Conservation (phyloP, 30 jellyfish, hydroid and myxozoan genomes). For the Rhopilema esculentum region DNA sequence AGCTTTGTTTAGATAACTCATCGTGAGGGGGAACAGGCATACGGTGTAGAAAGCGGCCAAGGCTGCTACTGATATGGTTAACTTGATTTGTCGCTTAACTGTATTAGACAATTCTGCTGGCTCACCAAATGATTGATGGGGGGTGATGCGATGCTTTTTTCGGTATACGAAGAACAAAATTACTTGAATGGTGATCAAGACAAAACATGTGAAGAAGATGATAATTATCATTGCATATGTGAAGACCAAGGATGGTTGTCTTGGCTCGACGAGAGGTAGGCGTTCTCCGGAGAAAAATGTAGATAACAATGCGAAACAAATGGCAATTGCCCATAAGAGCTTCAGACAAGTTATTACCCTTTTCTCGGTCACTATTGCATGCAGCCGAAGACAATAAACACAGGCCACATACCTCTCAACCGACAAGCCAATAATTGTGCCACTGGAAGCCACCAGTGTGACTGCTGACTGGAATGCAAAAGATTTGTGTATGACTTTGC, state of each 20-base stretch:
- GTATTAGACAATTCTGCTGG: neutral
- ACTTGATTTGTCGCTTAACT: neutral
- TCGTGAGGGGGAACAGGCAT: neutral
- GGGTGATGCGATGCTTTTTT: neutral
- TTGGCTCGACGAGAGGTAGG: neutral
- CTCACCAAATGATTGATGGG: neutral
- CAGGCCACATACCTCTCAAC: neutral
- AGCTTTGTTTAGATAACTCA: neutral
- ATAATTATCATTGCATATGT: neutral
- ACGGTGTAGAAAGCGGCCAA: neutral
- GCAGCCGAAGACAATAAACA: neutral
- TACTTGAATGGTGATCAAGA: neutral
- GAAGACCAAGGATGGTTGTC: neutral
- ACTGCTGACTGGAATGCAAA: neutral
- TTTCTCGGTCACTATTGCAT: neutral
- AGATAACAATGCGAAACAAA: neutral
- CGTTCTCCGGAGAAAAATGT: neutral
- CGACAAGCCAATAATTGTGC: neutral
- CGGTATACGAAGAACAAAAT: neutral
- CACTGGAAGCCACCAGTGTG: neutral
- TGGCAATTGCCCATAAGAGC: neutral
- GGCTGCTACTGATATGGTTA: neutral
- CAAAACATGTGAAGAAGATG: neutral
- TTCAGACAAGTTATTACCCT: neutral
- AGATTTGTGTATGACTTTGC: neutral